These are phyloP conservation scores for Melangyna quadrimaculata DNA, from an alignment of 2,888 invertebrate species.

Conservation along the genomic window DNA sequence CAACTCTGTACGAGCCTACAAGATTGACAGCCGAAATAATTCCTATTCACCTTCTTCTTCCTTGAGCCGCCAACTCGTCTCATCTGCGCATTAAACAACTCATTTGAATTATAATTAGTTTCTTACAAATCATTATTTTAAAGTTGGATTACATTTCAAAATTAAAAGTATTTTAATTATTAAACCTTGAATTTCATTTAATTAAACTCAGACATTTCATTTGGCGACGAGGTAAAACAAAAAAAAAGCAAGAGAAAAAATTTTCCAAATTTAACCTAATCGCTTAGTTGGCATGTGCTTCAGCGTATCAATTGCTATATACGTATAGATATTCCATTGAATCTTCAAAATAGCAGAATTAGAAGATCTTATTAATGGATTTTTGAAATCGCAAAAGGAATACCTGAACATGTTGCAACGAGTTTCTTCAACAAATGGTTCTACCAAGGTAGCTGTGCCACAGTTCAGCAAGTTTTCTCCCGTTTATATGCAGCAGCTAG, in stretches of 20 bases:
- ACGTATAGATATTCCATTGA: background rate
- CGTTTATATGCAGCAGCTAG: constrained; percentile 13
- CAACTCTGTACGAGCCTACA: too few relatives aligned
- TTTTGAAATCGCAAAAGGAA: constrained; percentile 11
- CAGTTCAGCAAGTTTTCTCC: constrained; percentile 3
- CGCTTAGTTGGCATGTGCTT: background rate
- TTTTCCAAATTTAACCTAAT: background rate
- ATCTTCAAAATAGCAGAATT: background rate
- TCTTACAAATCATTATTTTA: too few relatives aligned
- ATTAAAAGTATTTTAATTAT: too few relatives aligned
- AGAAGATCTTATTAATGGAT: background rate
- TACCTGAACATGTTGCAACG: background rate
- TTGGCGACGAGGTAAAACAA: constrained; percentile 6
- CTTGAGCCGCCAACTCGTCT: too few relatives aligned
- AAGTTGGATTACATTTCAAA: too few relatives aligned
- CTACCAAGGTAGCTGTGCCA: background rate
- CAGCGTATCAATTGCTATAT: background rate
- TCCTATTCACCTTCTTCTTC: too few relatives aligned
- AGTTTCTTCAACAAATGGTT: background rate
- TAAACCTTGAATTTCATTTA: too few relatives aligned
- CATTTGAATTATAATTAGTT: too few relatives aligned
- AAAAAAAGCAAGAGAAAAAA: background rate
- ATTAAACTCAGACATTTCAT: background rate
- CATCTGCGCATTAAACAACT: too few relatives aligned
- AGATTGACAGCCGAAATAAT: too few relatives aligned